Evolutionary conservation across 2,113 vertebrate genomes (phyloP).

Genomic region (Fukomys damarensis): DNA sequence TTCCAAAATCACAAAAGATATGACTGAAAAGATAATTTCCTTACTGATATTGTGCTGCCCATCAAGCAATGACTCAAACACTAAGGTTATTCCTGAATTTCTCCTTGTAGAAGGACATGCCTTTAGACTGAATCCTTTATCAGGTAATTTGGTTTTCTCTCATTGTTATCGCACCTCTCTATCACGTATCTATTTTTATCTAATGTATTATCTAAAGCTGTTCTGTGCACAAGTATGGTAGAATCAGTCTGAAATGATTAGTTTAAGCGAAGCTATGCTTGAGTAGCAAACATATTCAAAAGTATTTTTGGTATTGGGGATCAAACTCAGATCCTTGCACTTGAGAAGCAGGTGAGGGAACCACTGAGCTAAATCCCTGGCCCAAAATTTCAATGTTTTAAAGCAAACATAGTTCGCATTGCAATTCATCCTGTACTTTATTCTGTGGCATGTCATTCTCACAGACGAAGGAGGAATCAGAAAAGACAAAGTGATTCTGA

Average conservation of each 20-base stretch:
- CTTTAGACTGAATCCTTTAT: background rate
- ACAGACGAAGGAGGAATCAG: background rate
- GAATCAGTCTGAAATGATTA: background rate
- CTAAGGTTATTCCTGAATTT: background rate
- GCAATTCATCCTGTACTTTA: background rate
- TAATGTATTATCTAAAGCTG: background rate
- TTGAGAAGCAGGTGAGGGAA: too few species aligned
- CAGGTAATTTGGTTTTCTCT: background rate
- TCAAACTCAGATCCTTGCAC: too few species aligned
- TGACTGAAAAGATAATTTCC: background rate
- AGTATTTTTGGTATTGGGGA: too few species aligned
- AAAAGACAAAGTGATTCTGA: background rate
- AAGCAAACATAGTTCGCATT: background rate
- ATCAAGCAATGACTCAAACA: background rate
- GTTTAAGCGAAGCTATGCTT: background rate
- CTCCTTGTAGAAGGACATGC: background rate
- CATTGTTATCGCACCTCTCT: background rate
- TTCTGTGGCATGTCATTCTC: background rate
- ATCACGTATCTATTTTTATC: background rate
- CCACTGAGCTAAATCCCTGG: too few species aligned
- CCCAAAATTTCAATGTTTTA: background rate
- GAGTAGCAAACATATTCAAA: background rate
- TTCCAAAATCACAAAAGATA: background rate
- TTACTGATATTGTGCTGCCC: background rate
- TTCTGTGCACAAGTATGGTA: background rate